phyloP scores from a whole-genome alignment of 2,888 invertebrate species.

The Megamerina dolium region DNA sequence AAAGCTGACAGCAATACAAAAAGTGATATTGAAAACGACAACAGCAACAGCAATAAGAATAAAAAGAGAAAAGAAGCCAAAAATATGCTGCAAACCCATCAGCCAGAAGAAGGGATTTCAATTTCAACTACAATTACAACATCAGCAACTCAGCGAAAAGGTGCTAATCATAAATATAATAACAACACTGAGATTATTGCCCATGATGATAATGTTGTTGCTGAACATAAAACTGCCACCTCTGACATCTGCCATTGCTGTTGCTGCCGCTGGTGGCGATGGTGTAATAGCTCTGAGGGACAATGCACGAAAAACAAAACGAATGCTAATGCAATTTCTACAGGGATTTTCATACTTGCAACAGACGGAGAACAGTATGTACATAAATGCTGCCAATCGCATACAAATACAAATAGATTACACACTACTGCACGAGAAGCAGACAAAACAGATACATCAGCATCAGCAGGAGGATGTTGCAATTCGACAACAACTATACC shows the following conservation, averaged over 20 bases:
- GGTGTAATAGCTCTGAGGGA: background rate
- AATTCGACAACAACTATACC: too few relatives aligned
- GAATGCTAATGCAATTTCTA: slow-evolving; percentile 16
- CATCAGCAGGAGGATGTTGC: background rate
- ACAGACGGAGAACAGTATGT: slow-evolving; percentile 12
- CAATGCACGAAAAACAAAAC: background rate
- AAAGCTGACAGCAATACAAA: background rate
- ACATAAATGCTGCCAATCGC: slow-evolving; percentile 21
- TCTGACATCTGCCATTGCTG: background rate
- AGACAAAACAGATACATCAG: too few relatives aligned
- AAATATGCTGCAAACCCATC: background rate
- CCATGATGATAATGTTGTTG: too few relatives aligned
- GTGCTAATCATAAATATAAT: too few relatives aligned
- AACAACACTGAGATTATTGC: too few relatives aligned
- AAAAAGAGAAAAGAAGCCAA: background rate
- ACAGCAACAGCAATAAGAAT: slow-evolving; percentile 8
- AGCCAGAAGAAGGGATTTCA: background rate
- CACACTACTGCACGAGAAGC: too few relatives aligned
- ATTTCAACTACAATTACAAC: slow-evolving; percentile 1
- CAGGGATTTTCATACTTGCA: slow-evolving; percentile 22
- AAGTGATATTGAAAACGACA: slow-evolving; percentile 6
- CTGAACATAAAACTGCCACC: background rate
- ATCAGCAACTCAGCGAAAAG: background rate
- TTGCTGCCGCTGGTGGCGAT: background rate
- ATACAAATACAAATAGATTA: background rate